Conservation (phyloP, 2,797 vertebrate genomes). For the Pitangus sulphuratus region DNA sequence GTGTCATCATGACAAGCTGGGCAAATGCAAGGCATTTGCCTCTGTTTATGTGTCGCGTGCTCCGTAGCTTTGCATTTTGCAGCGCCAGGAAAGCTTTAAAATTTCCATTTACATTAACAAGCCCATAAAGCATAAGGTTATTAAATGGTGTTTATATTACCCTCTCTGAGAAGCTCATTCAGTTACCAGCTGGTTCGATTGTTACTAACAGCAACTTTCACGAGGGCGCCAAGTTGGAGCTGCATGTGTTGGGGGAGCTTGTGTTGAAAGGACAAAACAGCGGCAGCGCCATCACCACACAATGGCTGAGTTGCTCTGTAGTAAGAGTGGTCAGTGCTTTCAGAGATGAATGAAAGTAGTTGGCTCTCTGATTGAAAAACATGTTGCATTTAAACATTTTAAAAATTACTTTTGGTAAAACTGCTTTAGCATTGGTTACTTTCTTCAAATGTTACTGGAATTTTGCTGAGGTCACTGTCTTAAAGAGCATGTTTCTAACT, state of each 20-base stretch:
- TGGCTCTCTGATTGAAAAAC: not conserved
- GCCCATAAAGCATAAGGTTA: slow-evolving; percentile 40
- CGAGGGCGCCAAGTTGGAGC: not conserved
- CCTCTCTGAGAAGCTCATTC: not conserved
- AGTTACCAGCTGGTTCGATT: not conserved
- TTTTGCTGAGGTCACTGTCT: not conserved
- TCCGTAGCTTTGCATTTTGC: not conserved
- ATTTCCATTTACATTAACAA: slow-evolving; percentile 41
- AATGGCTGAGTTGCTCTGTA: not conserved
- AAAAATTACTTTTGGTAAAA: not conserved
- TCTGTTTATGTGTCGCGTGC: not conserved
- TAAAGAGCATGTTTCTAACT: not conserved
- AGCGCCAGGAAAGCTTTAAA: not conserved
- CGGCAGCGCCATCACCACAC: rapidly evolving
- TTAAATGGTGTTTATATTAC: slow-evolving; percentile 42
- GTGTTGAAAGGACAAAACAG: not conserved
- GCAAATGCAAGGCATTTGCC: not conserved
- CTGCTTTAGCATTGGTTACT: not conserved
- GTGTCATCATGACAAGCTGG: not conserved
- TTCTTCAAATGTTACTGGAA: not conserved
- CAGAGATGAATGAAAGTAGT: not conserved
- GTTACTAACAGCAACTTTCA: not conserved
- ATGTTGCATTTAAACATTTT: not conserved
- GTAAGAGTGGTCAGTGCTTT: not conserved
- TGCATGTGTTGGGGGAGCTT: not conserved